Percentiles rank a stretch among this genome's conserved stretches.
These are phyloP conservation scores for Andrena fulva DNA, from an alignment of 2,888 invertebrate genomes.

Conservation along the genomic window DNA sequence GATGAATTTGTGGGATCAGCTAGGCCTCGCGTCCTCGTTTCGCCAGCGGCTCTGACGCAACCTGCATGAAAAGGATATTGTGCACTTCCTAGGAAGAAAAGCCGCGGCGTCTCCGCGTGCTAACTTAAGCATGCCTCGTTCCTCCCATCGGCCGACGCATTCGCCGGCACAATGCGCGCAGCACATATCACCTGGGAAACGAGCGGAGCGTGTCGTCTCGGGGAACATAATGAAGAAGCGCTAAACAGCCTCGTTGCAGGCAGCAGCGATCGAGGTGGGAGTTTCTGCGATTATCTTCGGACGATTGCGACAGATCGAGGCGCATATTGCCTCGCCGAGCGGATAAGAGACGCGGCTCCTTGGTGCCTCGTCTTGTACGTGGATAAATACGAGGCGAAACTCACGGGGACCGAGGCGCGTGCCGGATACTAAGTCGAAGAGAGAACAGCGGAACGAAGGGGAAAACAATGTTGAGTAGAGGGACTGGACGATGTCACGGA, in stretches of 20 bases:
- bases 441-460: not conserved
- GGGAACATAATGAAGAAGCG: conserved; percentile 33
- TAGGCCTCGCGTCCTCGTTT: not conserved
- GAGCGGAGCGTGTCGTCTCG: conserved; percentile 41
- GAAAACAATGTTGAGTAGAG: conserved; percentile 6
- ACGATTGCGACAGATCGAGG: conserved; percentile 14
- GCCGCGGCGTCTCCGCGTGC: conserved; percentile 24
- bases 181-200: conserved; percentile 44
- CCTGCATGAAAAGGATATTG: conserved; percentile 9
- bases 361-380: too few species aligned
- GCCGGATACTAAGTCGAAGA: conserved; percentile 39
- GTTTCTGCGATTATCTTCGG: conserved; percentile 10
- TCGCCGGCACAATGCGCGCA: conserved; percentile 28
- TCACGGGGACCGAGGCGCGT: not conserved
- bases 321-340: too few species aligned
- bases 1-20: not conserved
- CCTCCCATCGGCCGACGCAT: not conserved
- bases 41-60: conserved; percentile 12
- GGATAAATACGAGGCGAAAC: not conserved
- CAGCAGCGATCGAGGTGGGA: conserved; percentile 2
- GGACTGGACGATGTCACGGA: conserved; percentile 17
- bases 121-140: conserved; percentile 33
- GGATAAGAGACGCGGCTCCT: too few species aligned
- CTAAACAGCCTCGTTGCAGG: conserved; percentile 38
- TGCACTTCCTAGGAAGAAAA: conserved; percentile 25